These are phyloP conservation scores for Anguilla anguilla DNA, from an alignment of 2,797 vertebrate species.

Conservation along the genomic window DNA sequence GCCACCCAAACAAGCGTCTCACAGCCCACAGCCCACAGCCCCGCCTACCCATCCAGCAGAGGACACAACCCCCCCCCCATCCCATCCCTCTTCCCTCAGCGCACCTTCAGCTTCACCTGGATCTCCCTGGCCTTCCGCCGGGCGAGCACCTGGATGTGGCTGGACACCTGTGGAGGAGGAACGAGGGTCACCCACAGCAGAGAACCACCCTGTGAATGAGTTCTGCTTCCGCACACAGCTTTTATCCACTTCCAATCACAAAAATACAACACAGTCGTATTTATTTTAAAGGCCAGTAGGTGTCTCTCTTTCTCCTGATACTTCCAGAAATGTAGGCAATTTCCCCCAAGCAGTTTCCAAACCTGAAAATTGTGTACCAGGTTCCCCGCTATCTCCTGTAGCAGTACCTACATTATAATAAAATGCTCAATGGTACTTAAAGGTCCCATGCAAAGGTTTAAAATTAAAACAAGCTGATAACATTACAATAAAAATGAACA, in stretches of 20 bases:
- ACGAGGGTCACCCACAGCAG: too few relatives aligned
- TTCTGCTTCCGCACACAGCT: background rate
- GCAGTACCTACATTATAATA: background rate
- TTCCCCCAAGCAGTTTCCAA: background rate
- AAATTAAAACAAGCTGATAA: too few relatives aligned
- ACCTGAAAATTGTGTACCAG: background rate
- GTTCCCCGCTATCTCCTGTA: background rate
- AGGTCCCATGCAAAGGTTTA: background rate
- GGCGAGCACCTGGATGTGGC: constrained; percentile 95
- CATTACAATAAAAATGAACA: background rate
- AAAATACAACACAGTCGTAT: background rate
- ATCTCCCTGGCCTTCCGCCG: constrained; percentile 95
- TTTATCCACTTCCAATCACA: background rate
- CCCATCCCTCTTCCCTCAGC: too few relatives aligned
- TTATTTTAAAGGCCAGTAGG: constrained; percentile 30
- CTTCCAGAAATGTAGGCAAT: background rate
- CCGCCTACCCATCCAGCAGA: background rate
- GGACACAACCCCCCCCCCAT: constrained; percentile 74
- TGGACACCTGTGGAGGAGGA: constrained; percentile 82
- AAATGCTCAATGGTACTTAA: background rate
- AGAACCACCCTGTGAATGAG: background rate
- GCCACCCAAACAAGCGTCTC: background rate
- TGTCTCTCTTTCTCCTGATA: constrained; percentile 50
- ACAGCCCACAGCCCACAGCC: background rate
- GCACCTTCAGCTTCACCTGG: constrained; percentile 98